These are phyloP conservation scores for Chloroclysta siterata DNA, from an alignment of 2,888 invertebrate genomes.

Conservation along the genomic window DNA sequence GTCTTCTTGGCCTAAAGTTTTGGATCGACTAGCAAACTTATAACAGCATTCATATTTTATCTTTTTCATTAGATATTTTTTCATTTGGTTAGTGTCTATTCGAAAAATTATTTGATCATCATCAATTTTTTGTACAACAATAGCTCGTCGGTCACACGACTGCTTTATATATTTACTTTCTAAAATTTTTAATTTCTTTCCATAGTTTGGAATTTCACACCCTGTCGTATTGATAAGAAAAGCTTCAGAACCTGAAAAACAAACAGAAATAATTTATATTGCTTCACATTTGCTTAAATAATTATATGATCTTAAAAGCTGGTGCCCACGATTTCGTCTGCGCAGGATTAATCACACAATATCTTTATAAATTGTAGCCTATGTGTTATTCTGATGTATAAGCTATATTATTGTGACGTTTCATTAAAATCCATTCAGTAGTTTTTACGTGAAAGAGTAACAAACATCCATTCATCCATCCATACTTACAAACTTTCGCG, in stretches of 20 bases:
- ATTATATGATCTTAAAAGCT: too few relatives aligned
- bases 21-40: slow-evolving; percentile 50
- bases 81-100: slow-evolving; percentile 49
- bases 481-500: too few relatives aligned
- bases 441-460: too few relatives aligned
- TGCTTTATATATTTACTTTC: slow-evolving; percentile 37
- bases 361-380: too few relatives aligned
- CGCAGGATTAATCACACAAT: too few relatives aligned
- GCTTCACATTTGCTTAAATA: too few relatives aligned
- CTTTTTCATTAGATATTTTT: slow-evolving; percentile 41
- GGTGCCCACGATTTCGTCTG: too few relatives aligned
- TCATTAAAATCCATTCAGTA: too few relatives aligned
- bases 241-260: slow-evolving; percentile 42
- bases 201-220: slow-evolving; percentile 64
- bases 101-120: slow-evolving; percentile 49
- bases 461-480: too few relatives aligned
- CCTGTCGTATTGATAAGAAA: slow-evolving; percentile 62
- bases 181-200: slow-evolving; percentile 48
- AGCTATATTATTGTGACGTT: too few relatives aligned
- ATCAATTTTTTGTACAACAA: slow-evolving; percentile 50
- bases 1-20: slow-evolving; percentile 45
- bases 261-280: neutral
- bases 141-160: slow-evolving; percentile 54
- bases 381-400: too few relatives aligned
- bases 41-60: slow-evolving; percentile 56